Percentiles rank a stretch among this genome's conserved stretches.
These are phyloP conservation scores for Conus betulinus DNA, from an alignment of 1,140 invertebrate species.

Conservation along the genomic window DNA sequence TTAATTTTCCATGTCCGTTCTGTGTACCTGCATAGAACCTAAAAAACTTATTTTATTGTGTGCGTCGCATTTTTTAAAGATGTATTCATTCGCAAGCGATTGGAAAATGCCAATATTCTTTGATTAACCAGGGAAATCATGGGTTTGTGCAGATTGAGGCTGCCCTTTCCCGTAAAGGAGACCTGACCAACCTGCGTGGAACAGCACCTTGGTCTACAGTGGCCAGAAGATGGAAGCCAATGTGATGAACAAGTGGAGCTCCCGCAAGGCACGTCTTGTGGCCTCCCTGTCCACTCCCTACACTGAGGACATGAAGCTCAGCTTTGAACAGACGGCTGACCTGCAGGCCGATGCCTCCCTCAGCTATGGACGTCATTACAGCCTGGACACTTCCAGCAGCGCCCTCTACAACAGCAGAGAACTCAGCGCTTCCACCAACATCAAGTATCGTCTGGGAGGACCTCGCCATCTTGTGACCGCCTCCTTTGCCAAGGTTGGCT, in stretches of 20 bases:
- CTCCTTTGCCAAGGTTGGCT: constrained; percentile 20
- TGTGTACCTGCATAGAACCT: not conserved
- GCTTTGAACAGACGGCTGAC: constrained; percentile 27
- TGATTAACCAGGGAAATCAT: no score
- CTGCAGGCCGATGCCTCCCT: constrained; percentile 7
- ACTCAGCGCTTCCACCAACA: constrained; percentile 1
- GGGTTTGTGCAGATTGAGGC: constrained; percentile 12
- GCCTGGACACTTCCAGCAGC: constrained; percentile 19
- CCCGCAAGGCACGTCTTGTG: not conserved
- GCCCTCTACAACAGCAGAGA: not conserved
- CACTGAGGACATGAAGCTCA: constrained; percentile 25
- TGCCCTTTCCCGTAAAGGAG: constrained; percentile 21
- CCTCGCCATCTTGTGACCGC: not conserved
- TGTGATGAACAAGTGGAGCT: constrained; percentile 28
- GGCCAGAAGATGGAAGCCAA: constrained; percentile 26
- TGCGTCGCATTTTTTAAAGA: not conserved
- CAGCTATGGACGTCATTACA: constrained; percentile 24
- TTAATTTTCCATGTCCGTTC: not conserved
- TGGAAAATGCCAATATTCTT: no score
- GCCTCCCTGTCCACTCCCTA: constrained; percentile 23
- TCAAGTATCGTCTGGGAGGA: constrained; percentile 32
- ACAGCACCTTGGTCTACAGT: not conserved
- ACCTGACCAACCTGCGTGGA: constrained; percentile 26
- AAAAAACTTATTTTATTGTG: not conserved
- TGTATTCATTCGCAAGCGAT: not conserved